Conservation (phyloP, 2,113 vertebrate genomes). For the Romanogobio albipinnatus region DNA sequence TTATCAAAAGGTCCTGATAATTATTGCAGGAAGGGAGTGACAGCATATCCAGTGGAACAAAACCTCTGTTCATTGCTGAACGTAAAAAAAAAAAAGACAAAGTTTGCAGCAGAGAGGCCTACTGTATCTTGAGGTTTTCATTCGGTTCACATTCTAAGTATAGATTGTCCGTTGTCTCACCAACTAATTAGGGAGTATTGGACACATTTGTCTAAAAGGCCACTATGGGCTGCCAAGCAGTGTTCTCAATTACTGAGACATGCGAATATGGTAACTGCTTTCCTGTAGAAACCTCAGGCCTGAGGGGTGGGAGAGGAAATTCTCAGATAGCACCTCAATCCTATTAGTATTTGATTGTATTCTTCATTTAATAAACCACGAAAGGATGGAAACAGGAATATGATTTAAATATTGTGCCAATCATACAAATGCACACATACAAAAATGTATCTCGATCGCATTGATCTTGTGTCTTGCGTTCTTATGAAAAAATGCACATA, state of each 20-base stretch:
- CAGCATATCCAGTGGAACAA: neutral
- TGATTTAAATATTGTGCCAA: too few species aligned
- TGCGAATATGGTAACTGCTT: slow-evolving; percentile 30
- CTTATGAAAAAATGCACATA: neutral
- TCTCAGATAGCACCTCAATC: slow-evolving; percentile 36
- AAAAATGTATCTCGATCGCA: too few species aligned
- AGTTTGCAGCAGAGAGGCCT: slow-evolving; percentile 27
- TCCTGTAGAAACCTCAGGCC: slow-evolving; percentile 22
- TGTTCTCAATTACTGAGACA: slow-evolving; percentile 27
- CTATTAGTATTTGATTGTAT: slow-evolving; percentile 17
- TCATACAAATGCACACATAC: neutral
- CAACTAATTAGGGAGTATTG: slow-evolving; percentile 38
- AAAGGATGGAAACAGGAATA: neutral
- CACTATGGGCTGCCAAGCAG: slow-evolving; percentile 33
- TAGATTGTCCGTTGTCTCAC: slow-evolving; percentile 34
- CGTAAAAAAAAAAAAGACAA: neutral
- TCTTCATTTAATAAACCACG: slow-evolving; percentile 25
- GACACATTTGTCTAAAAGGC: slow-evolving; percentile 33
- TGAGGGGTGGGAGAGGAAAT: slow-evolving; percentile 27
- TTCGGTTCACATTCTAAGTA: slow-evolving; percentile 32
- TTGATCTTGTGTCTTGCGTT: neutral
- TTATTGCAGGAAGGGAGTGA: slow-evolving; percentile 35
- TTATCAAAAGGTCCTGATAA: slow-evolving; percentile 32
- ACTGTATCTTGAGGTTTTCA: slow-evolving; percentile 41
- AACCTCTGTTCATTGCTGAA: slow-evolving; percentile 45